phyloP scores from a whole-genome alignment of 2,113 vertebrate genomes.

The Geococcyx californianus region DNA sequence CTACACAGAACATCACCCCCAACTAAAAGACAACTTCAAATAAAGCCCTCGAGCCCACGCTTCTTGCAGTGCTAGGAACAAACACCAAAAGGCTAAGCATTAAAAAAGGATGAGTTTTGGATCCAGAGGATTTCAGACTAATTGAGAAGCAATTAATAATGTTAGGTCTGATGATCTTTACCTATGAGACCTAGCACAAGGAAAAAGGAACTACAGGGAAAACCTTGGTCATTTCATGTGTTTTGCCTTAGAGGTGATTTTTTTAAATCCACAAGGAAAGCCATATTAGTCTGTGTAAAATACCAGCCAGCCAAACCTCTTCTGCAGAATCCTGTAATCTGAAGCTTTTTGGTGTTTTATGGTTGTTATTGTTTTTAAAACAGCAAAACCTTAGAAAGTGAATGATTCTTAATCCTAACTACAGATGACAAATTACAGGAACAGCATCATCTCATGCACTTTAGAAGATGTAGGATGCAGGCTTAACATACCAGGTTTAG shows the following conservation, averaged over 20 bases:
- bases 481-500: neutral
- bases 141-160: neutral
- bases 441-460: neutral
- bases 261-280: neutral
- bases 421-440: neutral
- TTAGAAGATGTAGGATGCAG: neutral
- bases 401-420: neutral
- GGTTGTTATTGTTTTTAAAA: neutral
- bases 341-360: neutral
- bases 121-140: neutral
- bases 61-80: neutral
- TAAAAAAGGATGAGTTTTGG: neutral
- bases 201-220: neutral
- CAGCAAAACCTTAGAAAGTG: neutral
- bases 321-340: neutral
- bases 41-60: neutral
- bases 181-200: neutral
- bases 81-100: neutral
- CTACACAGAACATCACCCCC: neutral
- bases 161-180: neutral
- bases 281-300: neutral
- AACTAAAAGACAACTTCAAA: neutral
- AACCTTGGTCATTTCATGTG: neutral
- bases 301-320: neutral
- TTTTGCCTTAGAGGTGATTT: neutral